Percentiles rank a stretch among this genome's conserved stretches.
phyloP scores from a whole-genome alignment of 2,113 vertebrate genomes.

The Zootoca vivipara region DNA sequence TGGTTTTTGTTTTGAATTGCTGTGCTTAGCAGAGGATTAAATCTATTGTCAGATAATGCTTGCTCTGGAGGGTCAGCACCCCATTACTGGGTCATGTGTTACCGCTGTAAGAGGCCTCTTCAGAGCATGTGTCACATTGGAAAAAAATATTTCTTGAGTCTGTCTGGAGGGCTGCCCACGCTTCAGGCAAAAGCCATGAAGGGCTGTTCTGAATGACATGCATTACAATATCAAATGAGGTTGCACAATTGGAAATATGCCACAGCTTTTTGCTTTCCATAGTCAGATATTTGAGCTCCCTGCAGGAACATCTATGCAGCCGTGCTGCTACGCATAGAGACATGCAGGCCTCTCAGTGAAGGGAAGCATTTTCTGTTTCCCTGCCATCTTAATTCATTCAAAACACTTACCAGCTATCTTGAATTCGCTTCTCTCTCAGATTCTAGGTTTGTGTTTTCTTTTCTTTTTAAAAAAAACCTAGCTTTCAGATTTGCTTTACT shows the following conservation, averaged over 20 bases:
- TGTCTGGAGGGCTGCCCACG: constrained; percentile 72
- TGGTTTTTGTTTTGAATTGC: constrained; percentile 16
- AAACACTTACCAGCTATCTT: fast-evolving
- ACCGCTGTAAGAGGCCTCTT: constrained; percentile 39
- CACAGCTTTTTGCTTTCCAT: constrained; percentile 29
- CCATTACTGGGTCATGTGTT: background rate
- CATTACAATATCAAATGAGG: constrained; percentile 71
- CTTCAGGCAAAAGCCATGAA: constrained; percentile 68
- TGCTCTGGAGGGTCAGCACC: background rate
- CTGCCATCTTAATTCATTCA: background rate
- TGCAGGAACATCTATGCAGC: background rate
- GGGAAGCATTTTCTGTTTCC: constrained; percentile 24
- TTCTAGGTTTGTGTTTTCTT: background rate
- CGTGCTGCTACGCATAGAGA: background rate
- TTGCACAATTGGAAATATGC: constrained; percentile 63
- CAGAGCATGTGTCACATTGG: background rate
- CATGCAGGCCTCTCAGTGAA: constrained; percentile 51
- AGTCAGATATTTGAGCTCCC: constrained; percentile 20
- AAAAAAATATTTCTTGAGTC: constrained; percentile 53
- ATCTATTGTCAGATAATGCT: background rate
- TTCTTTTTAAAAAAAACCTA: background rate
- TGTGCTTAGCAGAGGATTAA: constrained; percentile 18
- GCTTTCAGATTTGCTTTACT: background rate
- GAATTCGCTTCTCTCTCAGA: background rate
- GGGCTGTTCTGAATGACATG: constrained; percentile 69